These are phyloP conservation scores for Cryptocheilus praepositus DNA, from an alignment of 2,888 invertebrate genomes.

Conservation along the genomic window DNA sequence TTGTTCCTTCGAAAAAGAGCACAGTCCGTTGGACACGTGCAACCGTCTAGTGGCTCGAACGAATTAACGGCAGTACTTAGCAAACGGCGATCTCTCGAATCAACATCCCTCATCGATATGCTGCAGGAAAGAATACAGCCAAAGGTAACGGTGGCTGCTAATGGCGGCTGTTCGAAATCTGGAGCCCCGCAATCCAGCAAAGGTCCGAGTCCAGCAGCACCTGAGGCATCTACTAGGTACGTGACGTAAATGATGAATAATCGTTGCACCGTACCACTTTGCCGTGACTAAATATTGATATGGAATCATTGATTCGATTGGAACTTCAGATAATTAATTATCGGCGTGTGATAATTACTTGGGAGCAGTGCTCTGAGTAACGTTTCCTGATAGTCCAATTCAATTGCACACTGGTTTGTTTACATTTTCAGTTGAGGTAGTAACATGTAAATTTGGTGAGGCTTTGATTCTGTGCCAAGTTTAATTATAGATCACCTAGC, in stretches of 20 bases:
- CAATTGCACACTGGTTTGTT: constrained; percentile 37
- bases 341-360: no score
- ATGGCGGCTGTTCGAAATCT: constrained; percentile 29
- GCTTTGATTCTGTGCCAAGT: constrained; percentile 60
- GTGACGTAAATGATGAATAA: constrained; percentile 10
- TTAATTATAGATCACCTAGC: constrained; percentile 61
- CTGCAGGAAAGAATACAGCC: constrained; percentile 33
- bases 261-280: no score
- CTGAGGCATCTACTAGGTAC: constrained; percentile 41
- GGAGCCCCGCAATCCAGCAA: constrained; percentile 20
- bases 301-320: no score
- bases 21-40: constrained; percentile 67
- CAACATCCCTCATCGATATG: constrained; percentile 46
- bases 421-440: constrained; percentile 41
- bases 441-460: constrained; percentile 50
- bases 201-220: constrained; percentile 28
- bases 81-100: constrained; percentile 57
- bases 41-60: constrained; percentile 48
- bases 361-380: no score
- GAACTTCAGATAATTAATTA: no score
- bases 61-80: constrained; percentile 49
- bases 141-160: constrained; percentile 24
- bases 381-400: neutral
- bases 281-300: no score
- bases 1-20: constrained; percentile 66